These are phyloP conservation scores for Percina caprodes DNA, from an alignment of 2,113 vertebrate species.

Conservation along the genomic window DNA sequence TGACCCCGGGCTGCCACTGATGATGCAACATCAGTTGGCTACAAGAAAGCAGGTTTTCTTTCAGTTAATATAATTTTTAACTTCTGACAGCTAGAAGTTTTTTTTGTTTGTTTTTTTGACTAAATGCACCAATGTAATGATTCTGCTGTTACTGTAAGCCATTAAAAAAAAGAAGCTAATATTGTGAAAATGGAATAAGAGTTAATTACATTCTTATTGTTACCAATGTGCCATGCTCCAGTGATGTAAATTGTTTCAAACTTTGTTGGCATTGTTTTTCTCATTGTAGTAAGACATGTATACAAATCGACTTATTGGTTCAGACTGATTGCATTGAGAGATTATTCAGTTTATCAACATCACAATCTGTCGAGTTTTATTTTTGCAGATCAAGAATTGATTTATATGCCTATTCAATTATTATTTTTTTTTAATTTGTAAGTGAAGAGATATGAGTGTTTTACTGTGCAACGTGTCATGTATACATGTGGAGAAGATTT, in stretches of 20 bases:
- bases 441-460: neutral
- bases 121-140: neutral
- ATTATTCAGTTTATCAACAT: neutral
- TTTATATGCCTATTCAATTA: neutral
- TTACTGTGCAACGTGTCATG: no score
- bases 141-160: neutral
- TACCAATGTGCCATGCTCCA: conserved; percentile 19
- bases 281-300: neutral
- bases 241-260: neutral
- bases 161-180: neutral
- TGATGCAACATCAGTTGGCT: neutral
- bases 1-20: neutral
- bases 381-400: neutral
- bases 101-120: neutral
- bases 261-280: neutral
- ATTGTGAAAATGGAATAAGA: neutral
- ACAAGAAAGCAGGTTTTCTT: neutral
- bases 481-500: neutral
- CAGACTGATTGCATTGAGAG: no score
- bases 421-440: neutral
- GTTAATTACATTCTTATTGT: neutral
- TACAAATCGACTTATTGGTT: neutral
- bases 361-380: neutral
- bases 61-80: no score
- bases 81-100: neutral